These are phyloP conservation scores for Drosophila mimica DNA, from an alignment of 2,888 invertebrate species.

Conservation along the genomic window DNA sequence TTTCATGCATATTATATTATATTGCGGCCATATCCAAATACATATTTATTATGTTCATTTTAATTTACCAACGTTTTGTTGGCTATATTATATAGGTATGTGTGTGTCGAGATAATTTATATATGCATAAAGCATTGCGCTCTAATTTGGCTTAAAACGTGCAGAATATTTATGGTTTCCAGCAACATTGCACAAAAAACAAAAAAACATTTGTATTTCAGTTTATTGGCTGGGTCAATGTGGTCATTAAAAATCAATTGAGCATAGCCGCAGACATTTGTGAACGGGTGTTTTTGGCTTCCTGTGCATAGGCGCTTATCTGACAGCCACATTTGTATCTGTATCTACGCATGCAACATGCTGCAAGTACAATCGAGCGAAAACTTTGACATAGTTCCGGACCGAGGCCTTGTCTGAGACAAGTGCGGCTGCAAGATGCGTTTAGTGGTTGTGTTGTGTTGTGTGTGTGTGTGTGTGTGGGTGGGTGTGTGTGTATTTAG, in stretches of 20 bases:
- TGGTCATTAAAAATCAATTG: conserved; percentile 77
- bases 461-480: neutral
- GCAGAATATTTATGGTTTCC: conserved; percentile 67
- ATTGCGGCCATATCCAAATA: neutral
- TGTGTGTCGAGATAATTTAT: conserved; percentile 50
- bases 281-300: conserved; percentile 8
- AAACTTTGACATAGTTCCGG: conserved; percentile 54
- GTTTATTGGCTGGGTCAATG: conserved; percentile 62
- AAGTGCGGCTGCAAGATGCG: conserved; percentile 17
- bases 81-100: conserved; percentile 16
- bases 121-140: conserved; percentile 51
- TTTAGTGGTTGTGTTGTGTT: conserved; percentile 3
- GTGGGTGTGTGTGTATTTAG: conserved; percentile 6
- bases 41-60: conserved; percentile 56
- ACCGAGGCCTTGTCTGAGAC: conserved; percentile 34
- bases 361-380: conserved; percentile 49
- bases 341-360: conserved; percentile 43
- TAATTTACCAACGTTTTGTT: conserved; percentile 66
- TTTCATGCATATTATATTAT: conserved; percentile 34
- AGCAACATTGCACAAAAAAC: conserved; percentile 29
- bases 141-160: conserved; percentile 69
- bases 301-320: conserved; percentile 34
- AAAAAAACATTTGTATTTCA: conserved; percentile 35
- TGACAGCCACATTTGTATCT: conserved; percentile 41
- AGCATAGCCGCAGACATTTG: conserved; percentile 48